A percentile compares a stretch with the other conserved stretches of the same genome.
Conservation (phyloP, 2,888 invertebrate genomes). For the Muscina levida region DNA sequence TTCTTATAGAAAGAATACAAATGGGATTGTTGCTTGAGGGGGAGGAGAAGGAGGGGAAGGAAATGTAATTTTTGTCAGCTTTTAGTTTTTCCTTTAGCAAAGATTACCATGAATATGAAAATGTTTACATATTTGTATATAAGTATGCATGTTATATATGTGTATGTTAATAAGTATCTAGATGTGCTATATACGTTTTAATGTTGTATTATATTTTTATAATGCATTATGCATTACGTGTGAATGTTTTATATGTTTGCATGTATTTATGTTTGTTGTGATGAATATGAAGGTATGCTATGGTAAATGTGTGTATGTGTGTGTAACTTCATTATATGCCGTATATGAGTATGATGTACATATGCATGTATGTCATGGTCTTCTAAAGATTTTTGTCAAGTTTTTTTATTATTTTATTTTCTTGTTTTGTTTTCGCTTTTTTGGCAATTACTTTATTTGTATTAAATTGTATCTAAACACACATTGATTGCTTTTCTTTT, state of each 20-base stretch:
- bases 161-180: constrained; percentile 44
- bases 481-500: constrained; percentile 67
- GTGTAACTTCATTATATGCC: too few relatives aligned
- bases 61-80: not conserved
- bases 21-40: too few relatives aligned
- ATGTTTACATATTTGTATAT: constrained; percentile 42
- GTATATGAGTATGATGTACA: too few relatives aligned
- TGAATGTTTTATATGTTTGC: constrained; percentile 34
- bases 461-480: constrained; percentile 60
- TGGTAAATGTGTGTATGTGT: constrained; percentile 69
- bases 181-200: constrained; percentile 19
- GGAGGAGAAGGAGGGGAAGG: not conserved
- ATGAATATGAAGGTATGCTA: too few relatives aligned
- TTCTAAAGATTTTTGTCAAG: constrained; percentile 70
- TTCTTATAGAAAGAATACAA: constrained; percentile 1
- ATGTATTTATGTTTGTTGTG: constrained; percentile 65
- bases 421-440: constrained; percentile 17
- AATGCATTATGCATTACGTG: constrained; percentile 25
- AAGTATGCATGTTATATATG: constrained; percentile 47
- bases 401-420: constrained; percentile 20
- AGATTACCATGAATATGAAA: constrained; percentile 35
- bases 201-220: constrained; percentile 46
- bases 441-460: constrained; percentile 59
- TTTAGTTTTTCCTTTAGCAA: not conserved
- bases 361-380: constrained; percentile 72